Evolutionary conservation across 2,888 invertebrate species (phyloP).

Genomic region (Heliconius hortense): DNA sequence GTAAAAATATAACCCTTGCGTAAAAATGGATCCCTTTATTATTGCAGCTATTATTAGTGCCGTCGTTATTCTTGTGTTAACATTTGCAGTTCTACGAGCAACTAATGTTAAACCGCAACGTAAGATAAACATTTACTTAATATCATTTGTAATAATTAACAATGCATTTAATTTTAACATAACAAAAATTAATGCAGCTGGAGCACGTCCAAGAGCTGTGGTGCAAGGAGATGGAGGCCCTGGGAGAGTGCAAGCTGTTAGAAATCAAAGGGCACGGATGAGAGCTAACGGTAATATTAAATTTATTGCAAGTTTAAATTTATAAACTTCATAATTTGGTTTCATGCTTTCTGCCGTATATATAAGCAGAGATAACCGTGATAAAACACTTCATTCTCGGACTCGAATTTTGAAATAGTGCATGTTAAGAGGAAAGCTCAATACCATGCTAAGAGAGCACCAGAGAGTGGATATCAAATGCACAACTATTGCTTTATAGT

Average conservation of each 20-base stretch:
- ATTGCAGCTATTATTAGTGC: constrained; percentile 72
- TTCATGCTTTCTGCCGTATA: not conserved
- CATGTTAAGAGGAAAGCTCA: too few species aligned
- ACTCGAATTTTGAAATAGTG: too few species aligned
- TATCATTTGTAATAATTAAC: not conserved
- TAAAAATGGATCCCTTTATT: constrained; percentile 71
- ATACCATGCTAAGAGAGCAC: too few species aligned
- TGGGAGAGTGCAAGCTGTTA: constrained; percentile 86
- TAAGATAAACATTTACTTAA: constrained; percentile 44
- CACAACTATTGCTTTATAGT: not conserved
- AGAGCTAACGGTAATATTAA: constrained; percentile 76
- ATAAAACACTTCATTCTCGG: too few species aligned
- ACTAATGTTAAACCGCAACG: constrained; percentile 64
- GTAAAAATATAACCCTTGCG: constrained; percentile 21
- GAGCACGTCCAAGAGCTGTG: constrained; percentile 65
- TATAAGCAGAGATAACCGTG: too few species aligned
- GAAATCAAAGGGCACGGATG: constrained; percentile 87
- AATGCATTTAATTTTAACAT: not conserved
- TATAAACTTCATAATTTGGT: not conserved
- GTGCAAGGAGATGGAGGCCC: constrained; percentile 81
- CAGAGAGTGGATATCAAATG: not conserved
- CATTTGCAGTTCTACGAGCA: constrained; percentile 63
- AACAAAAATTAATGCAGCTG: constrained; percentile 51
- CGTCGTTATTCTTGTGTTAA: constrained; percentile 63
- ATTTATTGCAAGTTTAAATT: not conserved